Evolutionary conservation across 1,140 invertebrate genomes (phyloP), one percentile per base, ranked within the genome.

Genomic region (Drosophila parvula): DNA sequence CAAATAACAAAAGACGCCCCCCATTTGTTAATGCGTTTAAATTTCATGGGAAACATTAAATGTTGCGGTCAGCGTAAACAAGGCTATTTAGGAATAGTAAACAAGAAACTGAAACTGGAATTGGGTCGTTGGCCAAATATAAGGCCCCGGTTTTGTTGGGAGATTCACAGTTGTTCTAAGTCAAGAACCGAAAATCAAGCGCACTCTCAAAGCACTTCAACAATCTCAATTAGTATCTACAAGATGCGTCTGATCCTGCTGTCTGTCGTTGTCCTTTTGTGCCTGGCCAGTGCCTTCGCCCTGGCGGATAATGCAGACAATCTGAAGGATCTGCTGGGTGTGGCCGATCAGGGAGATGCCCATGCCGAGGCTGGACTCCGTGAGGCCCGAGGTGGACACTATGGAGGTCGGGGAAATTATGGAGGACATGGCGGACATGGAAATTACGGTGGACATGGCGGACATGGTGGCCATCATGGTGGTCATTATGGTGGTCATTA

Each of bases 291-390:
- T 9, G 57, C 59, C 41, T 36, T 63, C 27, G 78, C 78, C 14
- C 16, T 57, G 18, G 18, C 41, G 4, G 36, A 47, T 14, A 51
- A 68, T 38, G 70, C 12, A n/a, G 16, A 10, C 16, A 30, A 61
- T 10, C 50, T 36, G 22, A 47, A 51, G 11, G 40, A 56, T 4
- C 68, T 81, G 12, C 40, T 74, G 28, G 70, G 74, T 14, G 48
- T 88, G 8, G 84, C 60, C 22, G 80, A 84, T 69, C 55, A 58
- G 7, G 85, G 77, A 59, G 58, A 18, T 0, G 30, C n/a, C 6
- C 85, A 88, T 38, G 78, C 70, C 12, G 83, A 79, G 38, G 57
- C 48, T 0, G 85, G 74, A 10, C 32, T 51, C 2, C 56, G 85
- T 0, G 44, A 50, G 5, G 55, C 65, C 8, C 44, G 65, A 5